Evolutionary conservation across 1,140 invertebrate genomes (phyloP).

Genomic region (Ceratosolen solmsi): DNA sequence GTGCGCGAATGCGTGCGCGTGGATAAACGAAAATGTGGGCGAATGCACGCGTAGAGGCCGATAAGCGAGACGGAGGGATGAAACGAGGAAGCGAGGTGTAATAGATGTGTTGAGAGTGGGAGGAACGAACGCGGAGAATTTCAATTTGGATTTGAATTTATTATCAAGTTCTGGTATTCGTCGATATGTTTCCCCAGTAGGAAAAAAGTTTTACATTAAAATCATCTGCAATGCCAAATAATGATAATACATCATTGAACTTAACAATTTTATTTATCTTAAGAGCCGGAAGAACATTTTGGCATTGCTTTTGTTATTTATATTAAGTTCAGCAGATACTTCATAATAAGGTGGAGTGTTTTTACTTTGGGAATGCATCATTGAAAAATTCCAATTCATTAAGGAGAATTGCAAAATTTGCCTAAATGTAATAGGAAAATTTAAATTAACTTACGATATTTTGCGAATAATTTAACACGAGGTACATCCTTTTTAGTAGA

Average conservation of each 20-base stretch:
- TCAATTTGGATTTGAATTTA: conserved; percentile 40
- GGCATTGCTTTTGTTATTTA: too few relatives aligned
- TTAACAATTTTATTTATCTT: too few relatives aligned
- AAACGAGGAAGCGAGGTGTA: conserved; percentile 25
- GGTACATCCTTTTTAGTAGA: too few relatives aligned
- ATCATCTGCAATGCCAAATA: neutral
- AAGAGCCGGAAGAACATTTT: too few relatives aligned
- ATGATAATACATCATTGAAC: neutral
- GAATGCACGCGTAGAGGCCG: neutral
- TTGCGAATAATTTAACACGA: too few relatives aligned
- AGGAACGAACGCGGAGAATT: conserved; percentile 16
- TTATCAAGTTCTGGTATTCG: neutral
- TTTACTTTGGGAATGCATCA: too few relatives aligned
- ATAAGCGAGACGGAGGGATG: neutral
- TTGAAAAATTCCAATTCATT: too few relatives aligned
- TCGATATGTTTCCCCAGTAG: neutral
- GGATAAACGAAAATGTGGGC: neutral
- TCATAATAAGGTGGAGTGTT: too few relatives aligned
- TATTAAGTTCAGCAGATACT: too few relatives aligned
- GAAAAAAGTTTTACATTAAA: neutral
- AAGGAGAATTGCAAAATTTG: too few relatives aligned
- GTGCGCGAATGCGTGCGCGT: neutral
- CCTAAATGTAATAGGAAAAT: too few relatives aligned
- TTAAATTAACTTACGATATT: too few relatives aligned
- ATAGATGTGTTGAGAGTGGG: conserved; percentile 27